A percentile compares a stretch with the other conserved stretches of the same genome.
phyloP scores from a whole-genome alignment of 2,113 vertebrate species.

The Corvus moneduloides region DNA sequence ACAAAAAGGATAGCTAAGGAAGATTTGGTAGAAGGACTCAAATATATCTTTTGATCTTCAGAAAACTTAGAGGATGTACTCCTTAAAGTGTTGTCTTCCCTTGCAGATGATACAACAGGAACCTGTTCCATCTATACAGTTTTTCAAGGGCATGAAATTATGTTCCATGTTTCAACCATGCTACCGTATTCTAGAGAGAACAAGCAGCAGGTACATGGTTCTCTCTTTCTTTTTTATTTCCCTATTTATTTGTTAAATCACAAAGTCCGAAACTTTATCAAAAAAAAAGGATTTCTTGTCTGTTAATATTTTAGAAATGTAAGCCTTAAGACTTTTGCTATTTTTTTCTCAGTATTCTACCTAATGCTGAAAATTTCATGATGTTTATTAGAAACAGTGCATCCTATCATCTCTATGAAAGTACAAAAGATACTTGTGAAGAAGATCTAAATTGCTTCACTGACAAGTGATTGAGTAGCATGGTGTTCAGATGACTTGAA shows the following conservation, averaged over 20 bases:
- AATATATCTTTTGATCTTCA: neutral
- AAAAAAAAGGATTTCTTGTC: neutral
- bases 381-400: neutral
- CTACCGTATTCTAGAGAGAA: constrained; percentile 98
- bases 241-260: neutral
- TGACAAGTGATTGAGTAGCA: neutral
- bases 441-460: neutral
- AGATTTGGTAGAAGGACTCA: neutral
- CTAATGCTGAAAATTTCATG: neutral
- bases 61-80: neutral
- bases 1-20: neutral
- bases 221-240: neutral
- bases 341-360: neutral
- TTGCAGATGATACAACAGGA: constrained; percentile 95
- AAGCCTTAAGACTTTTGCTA: neutral
- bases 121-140: constrained; percentile 93
- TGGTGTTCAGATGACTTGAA: neutral
- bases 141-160: constrained; percentile 98
- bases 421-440: neutral
- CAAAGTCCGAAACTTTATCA: neutral
- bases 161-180: constrained; percentile 99
- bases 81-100: neutral
- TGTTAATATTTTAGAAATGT: neutral
- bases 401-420: neutral
- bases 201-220: constrained; percentile 87